Evolutionary conservation across 2,113 vertebrate genomes (phyloP).

Genomic region (Condylura cristata): DNA sequence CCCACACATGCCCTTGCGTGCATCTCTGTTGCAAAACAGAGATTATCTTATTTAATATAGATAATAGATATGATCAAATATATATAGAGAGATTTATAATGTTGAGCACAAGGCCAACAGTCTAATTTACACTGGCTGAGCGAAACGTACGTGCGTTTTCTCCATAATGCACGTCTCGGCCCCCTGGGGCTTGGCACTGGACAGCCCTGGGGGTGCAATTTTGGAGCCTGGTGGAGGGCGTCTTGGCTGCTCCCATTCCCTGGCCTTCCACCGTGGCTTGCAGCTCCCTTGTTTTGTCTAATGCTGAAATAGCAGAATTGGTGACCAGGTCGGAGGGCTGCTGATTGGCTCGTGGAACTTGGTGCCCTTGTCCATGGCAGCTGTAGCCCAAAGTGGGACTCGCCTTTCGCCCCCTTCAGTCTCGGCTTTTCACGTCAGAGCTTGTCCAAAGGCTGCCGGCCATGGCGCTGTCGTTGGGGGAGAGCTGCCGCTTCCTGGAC

Average conservation of each 20-base stretch:
- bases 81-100: no score
- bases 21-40: background rate
- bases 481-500: background rate
- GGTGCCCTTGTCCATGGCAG: background rate
- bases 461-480: background rate
- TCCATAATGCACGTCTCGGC: rapidly evolving
- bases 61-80: no score
- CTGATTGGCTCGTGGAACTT: rapidly evolving
- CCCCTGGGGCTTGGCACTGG: no score
- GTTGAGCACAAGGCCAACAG: background rate
- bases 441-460: background rate
- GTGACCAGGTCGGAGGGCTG: background rate
- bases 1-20: background rate
- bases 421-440: background rate
- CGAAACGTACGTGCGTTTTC: background rate
- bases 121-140: no score
- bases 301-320: background rate
- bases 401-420: background rate
- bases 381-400: rapidly evolving
- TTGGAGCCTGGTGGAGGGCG: background rate
- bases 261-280: background rate
- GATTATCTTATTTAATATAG: no score
- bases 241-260: background rate
- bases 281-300: background rate
- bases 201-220: background rate